Evolutionary conservation across 2,113 vertebrate species (phyloP).

Genomic region (Cynoglossus semilaevis): DNA sequence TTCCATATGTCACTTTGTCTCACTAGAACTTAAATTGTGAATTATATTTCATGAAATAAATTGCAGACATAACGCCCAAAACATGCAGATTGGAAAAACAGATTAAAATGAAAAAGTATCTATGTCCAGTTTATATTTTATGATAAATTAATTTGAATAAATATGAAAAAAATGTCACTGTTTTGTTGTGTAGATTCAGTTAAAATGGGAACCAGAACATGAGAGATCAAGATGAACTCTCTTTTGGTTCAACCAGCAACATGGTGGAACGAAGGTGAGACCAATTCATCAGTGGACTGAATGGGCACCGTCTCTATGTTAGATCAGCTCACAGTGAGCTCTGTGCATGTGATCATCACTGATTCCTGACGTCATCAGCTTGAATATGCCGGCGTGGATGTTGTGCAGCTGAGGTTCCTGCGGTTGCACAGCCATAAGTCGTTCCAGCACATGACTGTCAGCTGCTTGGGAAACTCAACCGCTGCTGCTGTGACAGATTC

Average conservation of each 20-base stretch:
- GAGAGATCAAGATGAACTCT: slow-evolving; percentile 12
- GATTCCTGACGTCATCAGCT: slow-evolving; percentile 55
- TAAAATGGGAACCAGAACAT: slow-evolving; percentile 32
- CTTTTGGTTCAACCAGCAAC: slow-evolving; percentile 56
- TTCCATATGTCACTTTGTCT: no score
- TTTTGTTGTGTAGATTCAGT: slow-evolving; percentile 51
- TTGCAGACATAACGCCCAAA: no score
- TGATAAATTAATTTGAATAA: background rate
- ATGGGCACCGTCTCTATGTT: background rate
- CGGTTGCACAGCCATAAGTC: slow-evolving; percentile 71
- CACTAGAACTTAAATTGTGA: no score
- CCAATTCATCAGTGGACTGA: background rate
- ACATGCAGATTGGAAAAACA: no score
- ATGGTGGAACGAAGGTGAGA: slow-evolving; percentile 55
- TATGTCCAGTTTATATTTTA: background rate
- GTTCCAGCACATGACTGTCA: slow-evolving; percentile 67
- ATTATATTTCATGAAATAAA: no score
- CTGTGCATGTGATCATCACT: background rate
- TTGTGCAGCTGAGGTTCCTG: slow-evolving; percentile 78
- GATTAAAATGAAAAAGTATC: no score
- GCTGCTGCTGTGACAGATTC: background rate
- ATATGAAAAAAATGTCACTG: background rate
- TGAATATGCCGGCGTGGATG: slow-evolving; percentile 64
- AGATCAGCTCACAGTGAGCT: background rate
- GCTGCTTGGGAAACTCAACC: slow-evolving; percentile 35